Conservation (phyloP, 2,888 invertebrate genomes). For the Mongoloraphidia duomilia region DNA sequence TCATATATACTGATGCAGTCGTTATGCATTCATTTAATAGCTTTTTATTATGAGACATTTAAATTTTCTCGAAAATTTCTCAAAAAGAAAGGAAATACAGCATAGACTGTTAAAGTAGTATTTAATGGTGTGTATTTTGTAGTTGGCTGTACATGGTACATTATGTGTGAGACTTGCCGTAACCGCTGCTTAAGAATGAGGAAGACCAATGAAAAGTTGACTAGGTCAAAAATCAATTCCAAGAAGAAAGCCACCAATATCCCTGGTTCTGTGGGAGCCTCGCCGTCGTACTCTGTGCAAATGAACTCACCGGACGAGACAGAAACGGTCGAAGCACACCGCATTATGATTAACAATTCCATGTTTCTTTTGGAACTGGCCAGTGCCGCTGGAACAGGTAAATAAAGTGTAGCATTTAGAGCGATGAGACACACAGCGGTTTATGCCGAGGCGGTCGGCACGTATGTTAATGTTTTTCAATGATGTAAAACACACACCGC, state of each 20-base stretch:
- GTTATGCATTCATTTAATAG: too few species aligned
- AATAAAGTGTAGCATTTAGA: background rate
- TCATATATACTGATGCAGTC: too few species aligned
- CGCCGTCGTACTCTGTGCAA: conserved; percentile 16
- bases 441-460: too few species aligned
- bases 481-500: too few species aligned
- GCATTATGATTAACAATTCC: conserved; percentile 84
- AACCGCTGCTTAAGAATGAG: conserved; percentile 49
- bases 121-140: conserved; percentile 15
- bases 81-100: background rate
- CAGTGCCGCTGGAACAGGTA: conserved; percentile 46
- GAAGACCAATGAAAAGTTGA: conserved; percentile 16
- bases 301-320: conserved; percentile 11
- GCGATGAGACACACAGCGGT: too few species aligned
- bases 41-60: background rate
- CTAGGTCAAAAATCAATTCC: conserved; percentile 24
- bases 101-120: conserved; percentile 19
- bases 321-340: conserved; percentile 33
- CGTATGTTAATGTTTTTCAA: too few species aligned
- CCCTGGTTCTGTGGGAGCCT: conserved; percentile 19
- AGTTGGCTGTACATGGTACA: conserved; percentile 71
- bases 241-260: conserved; percentile 20
- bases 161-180: conserved; percentile 82
- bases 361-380: conserved; percentile 83
- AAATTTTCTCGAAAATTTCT: background rate